Percentiles rank a stretch among this genome's conserved stretches.
These are phyloP conservation scores for Pseudochromis fuscus DNA, from an alignment of 2,797 vertebrate genomes.

Conservation along the genomic window DNA sequence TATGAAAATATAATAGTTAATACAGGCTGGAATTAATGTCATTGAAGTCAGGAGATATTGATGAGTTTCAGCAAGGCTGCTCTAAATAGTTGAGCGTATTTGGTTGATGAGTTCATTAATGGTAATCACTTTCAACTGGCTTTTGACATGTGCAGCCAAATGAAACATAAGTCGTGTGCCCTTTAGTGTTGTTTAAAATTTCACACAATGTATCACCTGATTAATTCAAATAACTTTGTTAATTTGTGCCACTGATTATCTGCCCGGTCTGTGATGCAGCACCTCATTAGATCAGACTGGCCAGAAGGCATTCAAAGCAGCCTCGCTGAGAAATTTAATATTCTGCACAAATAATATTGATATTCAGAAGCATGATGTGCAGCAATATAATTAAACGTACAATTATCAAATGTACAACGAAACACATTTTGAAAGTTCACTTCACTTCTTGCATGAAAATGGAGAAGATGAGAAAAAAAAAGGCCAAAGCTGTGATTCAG, in stretches of 20 bases:
- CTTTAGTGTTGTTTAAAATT: slow-evolving; percentile 72
- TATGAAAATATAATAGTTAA: slow-evolving; percentile 64
- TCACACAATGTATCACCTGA: slow-evolving; percentile 68
- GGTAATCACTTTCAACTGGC: slow-evolving; percentile 70
- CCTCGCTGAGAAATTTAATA: slow-evolving; percentile 67
- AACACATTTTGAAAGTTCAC: slow-evolving; percentile 24
- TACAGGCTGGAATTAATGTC: slow-evolving; percentile 65
- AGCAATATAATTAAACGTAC: slow-evolving; percentile 61
- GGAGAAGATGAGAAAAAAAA: neutral
- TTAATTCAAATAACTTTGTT: slow-evolving; percentile 81
- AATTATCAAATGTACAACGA: slow-evolving; percentile 64
- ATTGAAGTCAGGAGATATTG: slow-evolving; percentile 61
- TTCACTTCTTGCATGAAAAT: slow-evolving; percentile 9
- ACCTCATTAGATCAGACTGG: slow-evolving; percentile 78
- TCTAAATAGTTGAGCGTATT: slow-evolving; percentile 67
- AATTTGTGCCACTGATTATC: slow-evolving; percentile 80
- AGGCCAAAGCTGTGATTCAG: neutral
- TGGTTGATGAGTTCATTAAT: slow-evolving; percentile 78
- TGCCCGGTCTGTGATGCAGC: slow-evolving; percentile 75
- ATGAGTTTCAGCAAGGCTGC: slow-evolving; percentile 52
- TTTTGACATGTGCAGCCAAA: slow-evolving; percentile 65
- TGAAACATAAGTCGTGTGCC: slow-evolving; percentile 68
- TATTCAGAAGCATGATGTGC: slow-evolving; percentile 52
- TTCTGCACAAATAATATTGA: slow-evolving; percentile 72
- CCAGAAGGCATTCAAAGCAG: slow-evolving; percentile 71